Evolutionary conservation across 2,113 vertebrate genomes (phyloP).

Genomic region (Orcinus orca): DNA sequence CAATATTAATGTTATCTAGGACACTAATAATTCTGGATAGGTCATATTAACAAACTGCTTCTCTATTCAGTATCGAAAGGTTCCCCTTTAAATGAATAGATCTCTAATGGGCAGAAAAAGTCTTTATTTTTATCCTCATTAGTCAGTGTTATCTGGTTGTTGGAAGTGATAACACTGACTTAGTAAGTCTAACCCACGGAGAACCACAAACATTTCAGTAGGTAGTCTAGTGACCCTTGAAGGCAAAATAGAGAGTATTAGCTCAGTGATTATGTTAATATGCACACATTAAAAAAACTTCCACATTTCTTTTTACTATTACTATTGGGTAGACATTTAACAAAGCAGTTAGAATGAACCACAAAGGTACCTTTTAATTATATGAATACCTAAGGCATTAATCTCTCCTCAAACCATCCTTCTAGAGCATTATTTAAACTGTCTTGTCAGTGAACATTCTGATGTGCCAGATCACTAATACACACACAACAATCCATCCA

Average conservation of each 20-base stretch:
- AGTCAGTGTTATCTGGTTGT: neutral
- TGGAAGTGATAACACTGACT: neutral
- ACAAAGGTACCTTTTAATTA: neutral
- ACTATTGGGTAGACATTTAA: neutral
- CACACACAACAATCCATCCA: neutral
- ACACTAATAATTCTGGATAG: neutral
- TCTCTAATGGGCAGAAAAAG: neutral
- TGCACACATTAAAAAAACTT: neutral
- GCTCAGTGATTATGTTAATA: neutral
- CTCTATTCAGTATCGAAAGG: neutral
- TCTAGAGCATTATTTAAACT: neutral
- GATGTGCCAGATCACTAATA: neutral
- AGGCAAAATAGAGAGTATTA: neutral
- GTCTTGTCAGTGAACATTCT: neutral
- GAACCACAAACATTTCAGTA: neutral
- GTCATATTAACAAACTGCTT: neutral
- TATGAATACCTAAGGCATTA: neutral
- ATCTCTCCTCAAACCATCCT: neutral
- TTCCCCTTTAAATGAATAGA: neutral
- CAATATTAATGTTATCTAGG: neutral
- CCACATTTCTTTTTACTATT: neutral
- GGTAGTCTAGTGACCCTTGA: neutral
- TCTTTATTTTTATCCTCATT: neutral
- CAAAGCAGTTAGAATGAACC: neutral
- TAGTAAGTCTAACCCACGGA: neutral